Percentiles rank a stretch among this genome's conserved stretches.
phyloP scores from a whole-genome alignment of 1,140 invertebrate genomes.

The Drosophila oshimai region DNA sequence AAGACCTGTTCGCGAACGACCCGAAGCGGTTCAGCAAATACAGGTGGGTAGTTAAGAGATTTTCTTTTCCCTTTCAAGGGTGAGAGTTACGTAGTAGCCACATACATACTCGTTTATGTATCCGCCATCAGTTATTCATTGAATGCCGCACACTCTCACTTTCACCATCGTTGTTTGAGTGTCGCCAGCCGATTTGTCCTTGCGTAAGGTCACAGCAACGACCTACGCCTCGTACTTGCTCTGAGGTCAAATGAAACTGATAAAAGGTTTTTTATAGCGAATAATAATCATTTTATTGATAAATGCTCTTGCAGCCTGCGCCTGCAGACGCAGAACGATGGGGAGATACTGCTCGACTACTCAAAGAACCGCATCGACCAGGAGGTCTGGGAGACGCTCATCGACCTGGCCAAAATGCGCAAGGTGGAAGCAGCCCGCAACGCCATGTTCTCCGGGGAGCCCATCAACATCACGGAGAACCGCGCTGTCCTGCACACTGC shows the following conservation, averaged over 20 bases:
- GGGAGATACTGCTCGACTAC: conserved; percentile 95
- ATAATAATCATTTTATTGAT: no score
- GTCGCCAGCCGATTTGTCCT: conserved; percentile 56
- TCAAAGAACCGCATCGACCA: conserved; percentile 97
- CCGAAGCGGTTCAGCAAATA: conserved; percentile 90
- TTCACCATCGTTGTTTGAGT: conserved; percentile 33
- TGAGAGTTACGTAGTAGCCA: conserved; percentile 13
- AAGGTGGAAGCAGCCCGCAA: conserved; percentile 93
- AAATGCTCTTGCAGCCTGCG: no score
- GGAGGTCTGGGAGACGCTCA: conserved; percentile 88
- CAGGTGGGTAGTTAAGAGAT: conserved; percentile 85
- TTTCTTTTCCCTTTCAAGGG: neutral
- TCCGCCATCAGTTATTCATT: conserved; percentile 20
- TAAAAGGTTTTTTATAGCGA: conserved; percentile 37
- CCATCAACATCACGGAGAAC: conserved; percentile 99
- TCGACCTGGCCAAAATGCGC: conserved; percentile 92
- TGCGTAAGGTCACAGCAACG: conserved; percentile 67
- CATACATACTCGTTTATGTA: conserved; percentile 27
- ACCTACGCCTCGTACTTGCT: conserved; percentile 36
- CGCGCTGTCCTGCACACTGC: conserved; percentile 97
- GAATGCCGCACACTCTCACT: conserved; percentile 12
- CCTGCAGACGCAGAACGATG: conserved; percentile 91
- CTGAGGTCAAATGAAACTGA: conserved; percentile 60
- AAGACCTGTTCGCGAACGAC: conserved; percentile 90
- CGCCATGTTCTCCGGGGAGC: conserved; percentile 97